phyloP scores from a whole-genome alignment of 2,888 invertebrate genomes.

The Xanthia icteritia region DNA sequence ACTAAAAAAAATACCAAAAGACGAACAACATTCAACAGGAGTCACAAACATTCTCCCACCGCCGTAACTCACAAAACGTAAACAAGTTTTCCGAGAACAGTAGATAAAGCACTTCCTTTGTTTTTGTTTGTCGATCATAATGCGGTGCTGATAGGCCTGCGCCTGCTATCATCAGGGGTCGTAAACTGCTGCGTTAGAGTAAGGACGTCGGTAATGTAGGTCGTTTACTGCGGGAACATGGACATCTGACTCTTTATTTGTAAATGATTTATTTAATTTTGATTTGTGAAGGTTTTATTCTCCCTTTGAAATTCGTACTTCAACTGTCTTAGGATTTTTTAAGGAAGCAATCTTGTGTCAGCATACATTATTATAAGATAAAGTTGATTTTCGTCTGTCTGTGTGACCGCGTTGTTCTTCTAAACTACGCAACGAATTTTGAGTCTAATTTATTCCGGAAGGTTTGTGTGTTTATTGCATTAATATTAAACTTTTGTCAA shows the following conservation, averaged over 20 bases:
- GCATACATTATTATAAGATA: not conserved
- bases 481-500: no score
- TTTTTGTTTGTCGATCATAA: constrained; percentile 48
- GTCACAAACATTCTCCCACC: constrained; percentile 16
- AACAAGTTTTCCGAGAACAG: constrained; percentile 17
- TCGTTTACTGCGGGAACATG: constrained; percentile 45
- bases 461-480: no score
- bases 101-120: constrained; percentile 37
- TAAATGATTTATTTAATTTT: constrained; percentile 22
- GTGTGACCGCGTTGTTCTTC: not conserved
- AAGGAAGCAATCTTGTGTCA: not conserved
- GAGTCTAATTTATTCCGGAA: not conserved
- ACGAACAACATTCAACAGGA: constrained; percentile 17
- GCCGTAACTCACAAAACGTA: not conserved
- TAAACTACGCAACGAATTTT: not conserved
- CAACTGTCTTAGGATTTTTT: not conserved
- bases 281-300: constrained; percentile 8
- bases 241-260: constrained; percentile 38
- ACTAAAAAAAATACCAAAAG: no score
- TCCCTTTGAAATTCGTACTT: not conserved
- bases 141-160: constrained; percentile 35
- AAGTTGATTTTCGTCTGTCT: not conserved
- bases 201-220: constrained; percentile 49
- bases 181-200: constrained; percentile 52
- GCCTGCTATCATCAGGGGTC: constrained; percentile 34